These are phyloP conservation scores for Leptopilina syphax DNA, from an alignment of 2,888 invertebrate genomes.

Conservation along the genomic window DNA sequence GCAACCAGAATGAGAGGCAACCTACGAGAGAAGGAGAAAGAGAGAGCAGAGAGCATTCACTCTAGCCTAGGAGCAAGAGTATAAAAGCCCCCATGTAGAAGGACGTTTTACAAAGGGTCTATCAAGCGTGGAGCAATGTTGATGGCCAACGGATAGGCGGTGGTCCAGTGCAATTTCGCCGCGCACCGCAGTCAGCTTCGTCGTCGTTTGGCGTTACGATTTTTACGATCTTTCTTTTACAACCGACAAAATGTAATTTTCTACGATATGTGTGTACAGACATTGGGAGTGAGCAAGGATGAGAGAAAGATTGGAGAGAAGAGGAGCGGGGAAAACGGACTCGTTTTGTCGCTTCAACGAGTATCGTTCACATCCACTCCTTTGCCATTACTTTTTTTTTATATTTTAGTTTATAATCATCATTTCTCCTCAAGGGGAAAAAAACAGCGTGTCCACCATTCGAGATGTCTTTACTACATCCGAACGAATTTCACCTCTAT, in stretches of 20 bases:
- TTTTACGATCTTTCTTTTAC: conserved; percentile 74
- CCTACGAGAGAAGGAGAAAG: conserved; percentile 51
- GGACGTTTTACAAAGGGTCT: conserved; percentile 74
- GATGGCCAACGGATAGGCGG: conserved; percentile 71
- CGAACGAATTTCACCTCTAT: no score
- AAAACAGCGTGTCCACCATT: not conserved
- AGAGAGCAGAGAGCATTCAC: conserved; percentile 49
- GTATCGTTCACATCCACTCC: not conserved
- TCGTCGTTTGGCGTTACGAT: conserved; percentile 66
- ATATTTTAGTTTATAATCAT: not conserved
- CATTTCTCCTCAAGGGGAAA: not conserved
- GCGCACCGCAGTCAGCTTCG: conserved; percentile 65
- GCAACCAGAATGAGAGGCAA: conserved; percentile 48
- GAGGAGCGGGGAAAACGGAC: conserved; percentile 20
- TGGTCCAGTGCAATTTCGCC: conserved; percentile 70
- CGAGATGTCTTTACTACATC: no score
- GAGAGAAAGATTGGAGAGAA: conserved; percentile 21
- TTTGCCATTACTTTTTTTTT: conserved; percentile 12
- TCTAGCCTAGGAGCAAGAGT: conserved; percentile 60
- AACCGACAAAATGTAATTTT: conserved; percentile 74
- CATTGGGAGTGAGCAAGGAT: conserved; percentile 42
- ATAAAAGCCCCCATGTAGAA: conserved; percentile 68
- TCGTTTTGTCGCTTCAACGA: conserved; percentile 13
- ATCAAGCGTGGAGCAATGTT: conserved; percentile 73
- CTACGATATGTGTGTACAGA: conserved; percentile 64